A percentile compares a stretch with the other conserved stretches of the same genome.
phyloP scores from a whole-genome alignment of 2,797 vertebrate genomes.

The Cephalopachus bancanus region DNA sequence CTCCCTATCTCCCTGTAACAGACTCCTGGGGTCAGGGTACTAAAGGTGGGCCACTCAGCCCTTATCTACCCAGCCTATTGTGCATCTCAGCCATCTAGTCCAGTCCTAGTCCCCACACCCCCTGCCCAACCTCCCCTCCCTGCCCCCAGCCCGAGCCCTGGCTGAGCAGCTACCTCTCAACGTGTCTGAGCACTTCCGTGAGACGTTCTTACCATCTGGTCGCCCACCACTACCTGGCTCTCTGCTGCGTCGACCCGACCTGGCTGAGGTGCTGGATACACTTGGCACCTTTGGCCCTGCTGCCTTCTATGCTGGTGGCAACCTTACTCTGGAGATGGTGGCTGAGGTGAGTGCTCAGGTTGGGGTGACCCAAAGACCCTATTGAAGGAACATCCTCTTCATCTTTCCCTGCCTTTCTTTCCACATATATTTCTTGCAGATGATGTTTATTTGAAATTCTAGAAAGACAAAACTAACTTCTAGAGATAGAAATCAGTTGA shows the following conservation, averaged over 20 bases:
- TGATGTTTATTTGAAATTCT: conserved; percentile 49
- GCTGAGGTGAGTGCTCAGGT: conserved; percentile 90
- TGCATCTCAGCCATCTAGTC: not conserved
- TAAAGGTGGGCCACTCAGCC: not conserved
- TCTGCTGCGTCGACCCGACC: conserved; percentile 92
- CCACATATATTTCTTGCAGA: not conserved
- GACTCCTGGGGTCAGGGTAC: not conserved
- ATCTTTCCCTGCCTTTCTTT: not conserved
- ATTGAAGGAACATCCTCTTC: not conserved
- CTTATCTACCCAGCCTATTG: not conserved
- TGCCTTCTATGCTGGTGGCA: conserved; percentile 94
- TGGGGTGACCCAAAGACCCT: not conserved
- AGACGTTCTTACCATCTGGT: conserved; percentile 92
- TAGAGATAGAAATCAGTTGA: not conserved
- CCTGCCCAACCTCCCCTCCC: not conserved
- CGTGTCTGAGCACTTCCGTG: conserved; percentile 91
- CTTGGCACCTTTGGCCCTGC: conserved; percentile 92
- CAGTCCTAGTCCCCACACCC: not conserved
- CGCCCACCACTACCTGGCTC: conserved; percentile 92
- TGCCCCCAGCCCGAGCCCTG: conserved; percentile 92
- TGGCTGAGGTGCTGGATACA: conserved; percentile 92
- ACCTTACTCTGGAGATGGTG: conserved; percentile 95
- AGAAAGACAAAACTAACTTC: conserved; percentile 37
- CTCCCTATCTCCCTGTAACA: not conserved
- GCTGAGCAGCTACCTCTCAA: conserved; percentile 92